Base-by-base conservation (phyloP, 2,888 invertebrate species). In the Himalopsyche japonica region DNA sequence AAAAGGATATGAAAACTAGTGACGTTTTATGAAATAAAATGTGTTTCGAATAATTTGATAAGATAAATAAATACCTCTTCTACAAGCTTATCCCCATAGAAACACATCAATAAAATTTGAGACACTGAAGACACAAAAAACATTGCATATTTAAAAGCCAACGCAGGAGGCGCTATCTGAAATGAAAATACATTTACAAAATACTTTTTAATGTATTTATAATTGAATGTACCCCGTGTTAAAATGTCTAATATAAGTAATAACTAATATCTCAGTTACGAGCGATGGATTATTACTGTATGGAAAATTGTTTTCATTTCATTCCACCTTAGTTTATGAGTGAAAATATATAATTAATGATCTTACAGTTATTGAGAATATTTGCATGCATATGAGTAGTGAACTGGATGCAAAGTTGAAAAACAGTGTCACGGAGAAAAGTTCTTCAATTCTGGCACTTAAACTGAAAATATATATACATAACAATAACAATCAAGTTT, bases 51-150 rank as follows among this genome's bases (percentile, higher is more conserved):
- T 57, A 70, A 64, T 24, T 32, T 32, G 6, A 32, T 32, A 4
- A 32, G n/a, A 79, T 1, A 27, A n/a, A 47, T 27, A 20, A 57
- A 47, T 57, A 84, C 85, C 79, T 85, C 82, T 80, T 84, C 83
- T 24, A 81, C 81, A 18, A 85, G 79, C 49, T 80, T 83, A 32
- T 85, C 84, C 43, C 85, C 85, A 80, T 84, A 82, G 37, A 18
- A 30, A 18, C 76, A 85, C 43, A 84, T 85, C 30, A 85, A 30
- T 5, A 78, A 15, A 27, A 85, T 82, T 84, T 85, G 82, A 5
- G 64, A n/a, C 1, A 85, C 18, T 10, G 85, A 57, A 15, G 82
- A 84, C 4, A 18, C 24, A 4, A 84, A 8, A 43, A 85, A 82
- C 10, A 85, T 15, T 0, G 47, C 8, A n/a, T 84, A 84, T 79